Evolutionary conservation across 64 coral and sea anemone genomes (phyloP).

Genomic region (Porites australiensis): DNA sequence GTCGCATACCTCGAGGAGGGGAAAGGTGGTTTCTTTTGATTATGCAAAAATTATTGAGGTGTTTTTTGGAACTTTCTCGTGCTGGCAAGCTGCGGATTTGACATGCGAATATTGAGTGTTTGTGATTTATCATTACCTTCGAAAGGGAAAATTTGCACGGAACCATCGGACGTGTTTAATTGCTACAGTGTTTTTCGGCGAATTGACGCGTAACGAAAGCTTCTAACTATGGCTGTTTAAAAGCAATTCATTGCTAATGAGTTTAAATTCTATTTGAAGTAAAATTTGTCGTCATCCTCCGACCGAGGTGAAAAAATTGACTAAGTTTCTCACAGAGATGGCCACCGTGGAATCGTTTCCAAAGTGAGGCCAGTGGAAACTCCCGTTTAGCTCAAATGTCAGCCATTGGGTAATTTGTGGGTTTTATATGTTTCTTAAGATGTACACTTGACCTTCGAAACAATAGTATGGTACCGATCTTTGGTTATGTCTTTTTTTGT

Average conservation of each 20-base stretch:
- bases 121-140: background rate
- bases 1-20: constrained; percentile 54
- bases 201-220: constrained; percentile 40
- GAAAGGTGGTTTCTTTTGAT: background rate
- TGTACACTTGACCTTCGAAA: constrained; percentile 1
- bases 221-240: constrained; percentile 2
- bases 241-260: constrained; percentile 33
- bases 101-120: constrained; percentile 9
- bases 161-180: constrained; percentile 30
- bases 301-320: background rate
- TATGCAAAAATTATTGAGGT: background rate
- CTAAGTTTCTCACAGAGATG: background rate
- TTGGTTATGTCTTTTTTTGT: background rate
- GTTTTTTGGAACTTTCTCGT: too few species aligned
- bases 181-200: constrained; percentile 36
- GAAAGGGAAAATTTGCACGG: background rate
- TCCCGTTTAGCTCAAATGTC: background rate
- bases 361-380: background rate
- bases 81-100: background rate
- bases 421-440: constrained; percentile 27
- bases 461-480: background rate
- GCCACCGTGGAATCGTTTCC: too few species aligned
- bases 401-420: constrained; percentile 3
- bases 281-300: background rate
- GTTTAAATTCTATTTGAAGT: constrained; percentile 31